phyloP scores from a whole-genome alignment of 2,113 vertebrate species.

The Phrynosoma platyrhinos region DNA sequence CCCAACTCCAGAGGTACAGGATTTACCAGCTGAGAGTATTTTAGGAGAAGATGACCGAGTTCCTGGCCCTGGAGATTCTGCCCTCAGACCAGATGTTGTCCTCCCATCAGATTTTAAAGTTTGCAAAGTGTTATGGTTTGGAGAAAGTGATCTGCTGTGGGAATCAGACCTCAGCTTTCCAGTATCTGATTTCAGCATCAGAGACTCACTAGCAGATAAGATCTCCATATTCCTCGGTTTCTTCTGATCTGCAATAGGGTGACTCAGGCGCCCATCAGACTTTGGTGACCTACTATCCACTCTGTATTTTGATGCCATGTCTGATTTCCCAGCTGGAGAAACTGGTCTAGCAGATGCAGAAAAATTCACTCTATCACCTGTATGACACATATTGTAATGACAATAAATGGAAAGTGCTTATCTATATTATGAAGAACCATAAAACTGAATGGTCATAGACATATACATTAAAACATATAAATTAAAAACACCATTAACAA shows the following conservation, averaged over 20 bases:
- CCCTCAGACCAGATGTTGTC: constrained; percentile 82
- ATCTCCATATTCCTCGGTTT: constrained; percentile 85
- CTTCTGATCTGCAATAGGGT: constrained; percentile 85
- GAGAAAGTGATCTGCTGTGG: constrained; percentile 95
- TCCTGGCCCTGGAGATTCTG: constrained; percentile 93
- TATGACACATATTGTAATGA: constrained; percentile 66
- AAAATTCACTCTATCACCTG: constrained; percentile 92
- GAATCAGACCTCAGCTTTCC: constrained; percentile 96
- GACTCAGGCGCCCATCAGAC: constrained; percentile 85
- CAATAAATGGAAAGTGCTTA: constrained; percentile 37
- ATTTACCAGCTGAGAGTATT: constrained; percentile 82
- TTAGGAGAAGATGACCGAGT: constrained; percentile 94
- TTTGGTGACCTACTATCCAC: constrained; percentile 88
- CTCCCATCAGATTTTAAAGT: constrained; percentile 93
- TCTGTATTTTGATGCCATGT: constrained; percentile 86
- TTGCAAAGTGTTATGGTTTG: constrained; percentile 97
- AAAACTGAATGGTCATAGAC: not conserved
- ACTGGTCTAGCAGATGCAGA: constrained; percentile 81
- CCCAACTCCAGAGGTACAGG: constrained; percentile 85
- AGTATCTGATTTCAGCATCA: constrained; percentile 92
- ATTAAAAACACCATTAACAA: not conserved
- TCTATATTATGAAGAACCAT: not conserved
- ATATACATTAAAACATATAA: constrained; percentile 9
- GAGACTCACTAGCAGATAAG: constrained; percentile 91
- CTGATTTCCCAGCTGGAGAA: constrained; percentile 84